Evolutionary conservation across 2,888 invertebrate genomes (phyloP).

Genomic region (Euzetes globulus): DNA sequence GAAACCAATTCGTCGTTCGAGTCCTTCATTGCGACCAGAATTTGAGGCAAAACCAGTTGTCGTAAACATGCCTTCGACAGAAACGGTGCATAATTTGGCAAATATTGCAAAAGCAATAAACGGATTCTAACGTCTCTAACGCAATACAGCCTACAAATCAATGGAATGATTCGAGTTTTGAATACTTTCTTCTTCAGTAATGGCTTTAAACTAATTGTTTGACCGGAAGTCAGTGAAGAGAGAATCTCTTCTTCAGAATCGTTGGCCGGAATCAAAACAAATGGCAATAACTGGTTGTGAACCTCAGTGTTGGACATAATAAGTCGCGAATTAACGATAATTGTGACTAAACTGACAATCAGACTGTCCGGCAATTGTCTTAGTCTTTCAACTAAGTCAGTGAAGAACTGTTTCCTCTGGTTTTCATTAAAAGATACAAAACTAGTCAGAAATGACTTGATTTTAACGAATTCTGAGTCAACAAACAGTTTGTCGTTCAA

Average conservation of each 20-base stretch:
- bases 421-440: constrained; percentile 33
- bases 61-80: constrained; percentile 70
- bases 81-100: constrained; percentile 64
- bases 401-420: constrained; percentile 25
- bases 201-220: constrained; percentile 29
- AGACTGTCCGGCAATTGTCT: constrained; percentile 21
- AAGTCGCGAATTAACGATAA: constrained; percentile 30
- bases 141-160: constrained; percentile 60
- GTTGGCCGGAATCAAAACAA: constrained; percentile 30
- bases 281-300: constrained; percentile 31
- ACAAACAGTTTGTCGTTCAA: constrained; percentile 31
- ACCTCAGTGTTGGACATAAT: constrained; percentile 29
- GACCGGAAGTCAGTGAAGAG: constrained; percentile 22
- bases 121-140: constrained; percentile 77
- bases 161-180: constrained; percentile 62
- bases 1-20: constrained; percentile 72
- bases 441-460: constrained; percentile 29
- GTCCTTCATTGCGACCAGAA: constrained; percentile 78
- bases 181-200: constrained; percentile 63
- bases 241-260: constrained; percentile 1
- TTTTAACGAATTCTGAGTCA: constrained; percentile 30
- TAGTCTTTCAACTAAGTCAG: constrained; percentile 23
- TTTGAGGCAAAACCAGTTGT: constrained; percentile 67
- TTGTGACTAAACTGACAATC: constrained; percentile 13
- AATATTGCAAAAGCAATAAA: constrained; percentile 66